These are phyloP conservation scores for Radopholus similis DNA, from an alignment of 1,140 invertebrate genomes.

Conservation along the genomic window DNA sequence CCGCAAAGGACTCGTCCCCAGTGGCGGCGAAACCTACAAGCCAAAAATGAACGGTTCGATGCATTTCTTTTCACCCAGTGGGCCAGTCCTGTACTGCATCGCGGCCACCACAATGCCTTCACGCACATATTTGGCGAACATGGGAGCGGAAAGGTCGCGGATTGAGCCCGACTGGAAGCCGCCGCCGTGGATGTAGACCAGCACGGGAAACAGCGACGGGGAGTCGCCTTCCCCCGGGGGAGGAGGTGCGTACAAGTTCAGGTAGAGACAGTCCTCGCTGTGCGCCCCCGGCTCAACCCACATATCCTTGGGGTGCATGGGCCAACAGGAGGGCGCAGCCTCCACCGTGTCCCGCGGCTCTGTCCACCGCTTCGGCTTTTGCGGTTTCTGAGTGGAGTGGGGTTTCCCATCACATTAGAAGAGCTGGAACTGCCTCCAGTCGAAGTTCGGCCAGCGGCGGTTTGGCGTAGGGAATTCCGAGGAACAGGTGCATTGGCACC, in stretches of 20 bases:
- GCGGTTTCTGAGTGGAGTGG: neutral
- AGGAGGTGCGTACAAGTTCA: conserved; percentile 29
- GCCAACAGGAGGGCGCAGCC: conserved; percentile 6
- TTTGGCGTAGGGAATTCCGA: neutral
- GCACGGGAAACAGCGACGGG: conserved; percentile 51
- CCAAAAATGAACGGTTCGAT: conserved; percentile 5
- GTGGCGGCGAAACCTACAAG: conserved; percentile 52
- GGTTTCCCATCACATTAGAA: neutral
- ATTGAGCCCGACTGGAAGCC: conserved; percentile 19
- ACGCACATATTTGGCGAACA: conserved; percentile 20
- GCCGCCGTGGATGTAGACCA: conserved; percentile 55
- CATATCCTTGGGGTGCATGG: neutral
- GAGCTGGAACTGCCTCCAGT: neutral
- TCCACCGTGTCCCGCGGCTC: neutral
- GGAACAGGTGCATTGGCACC: neutral
- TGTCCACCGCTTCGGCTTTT: conserved; percentile 1
- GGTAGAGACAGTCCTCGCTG: conserved; percentile 41
- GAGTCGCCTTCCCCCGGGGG: neutral
- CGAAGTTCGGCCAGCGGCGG: conserved; percentile 5
- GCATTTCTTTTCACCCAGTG: conserved; percentile 8
- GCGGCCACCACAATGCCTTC: conserved; percentile 21
- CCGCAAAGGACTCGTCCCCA: conserved; percentile 47
- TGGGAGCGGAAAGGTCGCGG: neutral
- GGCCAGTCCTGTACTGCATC: conserved; percentile 32
- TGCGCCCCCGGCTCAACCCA: neutral